phyloP scores from a whole-genome alignment of 2,888 invertebrate species.

The Clepsis dumicolana region DNA sequence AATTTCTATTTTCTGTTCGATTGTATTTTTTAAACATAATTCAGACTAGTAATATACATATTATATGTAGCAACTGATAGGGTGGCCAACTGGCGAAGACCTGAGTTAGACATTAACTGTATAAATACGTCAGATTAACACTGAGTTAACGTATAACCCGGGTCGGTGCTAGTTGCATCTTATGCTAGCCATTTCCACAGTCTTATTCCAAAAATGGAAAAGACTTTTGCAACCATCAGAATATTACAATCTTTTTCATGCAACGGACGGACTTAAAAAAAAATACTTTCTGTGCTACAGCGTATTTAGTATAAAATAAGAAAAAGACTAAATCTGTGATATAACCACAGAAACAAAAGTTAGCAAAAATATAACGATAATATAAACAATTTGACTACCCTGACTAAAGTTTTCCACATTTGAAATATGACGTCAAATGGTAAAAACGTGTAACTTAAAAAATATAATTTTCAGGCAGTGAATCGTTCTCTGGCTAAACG shows the following conservation, averaged over 20 bases:
- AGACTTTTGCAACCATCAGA: not conserved
- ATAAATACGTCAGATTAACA: too few species aligned
- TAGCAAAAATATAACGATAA: constrained; percentile 3
- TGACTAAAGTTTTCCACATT: not conserved
- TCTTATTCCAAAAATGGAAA: not conserved
- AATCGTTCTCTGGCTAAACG: not conserved
- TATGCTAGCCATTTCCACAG: too few species aligned
- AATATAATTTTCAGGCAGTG: not conserved
- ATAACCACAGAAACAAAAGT: constrained; percentile 5
- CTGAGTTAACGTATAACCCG: too few species aligned
- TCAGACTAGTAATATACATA: too few species aligned
- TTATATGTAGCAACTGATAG: too few species aligned
- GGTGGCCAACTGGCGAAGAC: too few species aligned
- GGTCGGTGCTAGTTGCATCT: too few species aligned
- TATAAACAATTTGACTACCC: constrained; percentile 13
- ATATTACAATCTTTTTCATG: not conserved
- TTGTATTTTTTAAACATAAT: too few species aligned
- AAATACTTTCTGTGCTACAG: not conserved
- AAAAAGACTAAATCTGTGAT: not conserved
- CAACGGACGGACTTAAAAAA: constrained; percentile 15
- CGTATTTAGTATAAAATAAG: not conserved
- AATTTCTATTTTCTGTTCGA: too few species aligned
- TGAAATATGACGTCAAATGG: constrained; percentile 16
- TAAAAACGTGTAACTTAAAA: constrained; percentile 25
- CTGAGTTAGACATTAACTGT: too few species aligned